Conservation (phyloP, 2,113 vertebrate genomes). For the Xerus inauris region DNA sequence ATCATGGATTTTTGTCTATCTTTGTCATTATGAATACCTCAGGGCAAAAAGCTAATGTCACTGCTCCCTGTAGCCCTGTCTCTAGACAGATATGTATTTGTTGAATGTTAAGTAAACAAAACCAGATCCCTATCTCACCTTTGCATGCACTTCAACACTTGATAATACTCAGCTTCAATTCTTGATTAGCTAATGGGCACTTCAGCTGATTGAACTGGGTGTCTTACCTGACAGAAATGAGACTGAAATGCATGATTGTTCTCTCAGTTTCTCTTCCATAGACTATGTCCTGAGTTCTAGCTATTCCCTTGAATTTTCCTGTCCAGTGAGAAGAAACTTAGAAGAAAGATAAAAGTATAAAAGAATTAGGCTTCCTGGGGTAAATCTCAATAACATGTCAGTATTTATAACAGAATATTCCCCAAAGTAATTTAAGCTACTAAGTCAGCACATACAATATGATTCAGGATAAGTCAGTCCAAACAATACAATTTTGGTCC, state of each 20-base stretch:
- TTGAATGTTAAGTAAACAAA: neutral
- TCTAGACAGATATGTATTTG: neutral
- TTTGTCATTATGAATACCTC: neutral
- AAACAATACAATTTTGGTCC: neutral
- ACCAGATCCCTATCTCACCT: neutral
- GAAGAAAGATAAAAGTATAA: neutral
- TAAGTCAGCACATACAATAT: neutral
- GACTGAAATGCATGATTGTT: accelerated
- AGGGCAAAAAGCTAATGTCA: neutral
- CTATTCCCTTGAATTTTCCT: neutral
- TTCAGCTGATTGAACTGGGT: neutral
- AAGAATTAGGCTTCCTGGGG: neutral
- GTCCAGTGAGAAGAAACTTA: neutral
- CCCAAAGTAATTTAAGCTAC: neutral
- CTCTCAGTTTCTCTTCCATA: neutral
- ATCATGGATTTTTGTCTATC: neutral
- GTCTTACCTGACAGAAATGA: neutral
- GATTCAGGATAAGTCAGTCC: neutral
- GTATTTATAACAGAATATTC: neutral
- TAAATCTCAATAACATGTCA: neutral
- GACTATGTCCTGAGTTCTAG: neutral
- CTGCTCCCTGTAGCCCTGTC: neutral
- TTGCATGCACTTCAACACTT: neutral
- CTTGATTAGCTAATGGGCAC: neutral
- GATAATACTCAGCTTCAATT: neutral